phyloP scores from a whole-genome alignment of 1,140 invertebrate genomes.

The Geopemphigus sp. region DNA sequence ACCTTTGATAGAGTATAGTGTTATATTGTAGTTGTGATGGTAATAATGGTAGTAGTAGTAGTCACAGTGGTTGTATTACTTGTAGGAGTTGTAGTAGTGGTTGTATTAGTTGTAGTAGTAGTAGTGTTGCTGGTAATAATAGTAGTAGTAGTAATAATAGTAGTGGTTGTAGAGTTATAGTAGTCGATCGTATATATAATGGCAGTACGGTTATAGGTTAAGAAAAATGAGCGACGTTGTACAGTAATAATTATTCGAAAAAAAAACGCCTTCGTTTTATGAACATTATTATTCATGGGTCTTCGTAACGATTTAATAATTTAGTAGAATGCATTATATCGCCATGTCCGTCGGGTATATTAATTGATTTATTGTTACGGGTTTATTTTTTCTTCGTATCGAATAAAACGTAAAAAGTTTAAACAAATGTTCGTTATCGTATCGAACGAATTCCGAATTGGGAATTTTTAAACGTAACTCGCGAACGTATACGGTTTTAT shows the following conservation, averaged over 20 bases:
- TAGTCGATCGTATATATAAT: not conserved
- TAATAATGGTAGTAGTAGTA: not conserved
- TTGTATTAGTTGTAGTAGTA: not conserved
- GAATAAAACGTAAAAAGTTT: not conserved
- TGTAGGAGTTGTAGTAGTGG: not conserved
- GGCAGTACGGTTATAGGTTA: not conserved
- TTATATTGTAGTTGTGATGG: not conserved
- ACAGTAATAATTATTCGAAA: not conserved
- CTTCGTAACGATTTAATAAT: not conserved
- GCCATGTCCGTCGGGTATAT: too few relatives aligned
- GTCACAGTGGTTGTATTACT: not conserved
- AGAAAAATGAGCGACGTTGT: not conserved
- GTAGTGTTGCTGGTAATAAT: not conserved
- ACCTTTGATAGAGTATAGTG: not conserved
- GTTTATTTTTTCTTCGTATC: not conserved
- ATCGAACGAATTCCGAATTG: too few relatives aligned
- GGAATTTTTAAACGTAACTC: too few relatives aligned
- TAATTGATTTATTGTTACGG: not conserved
- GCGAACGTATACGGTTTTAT: too few relatives aligned
- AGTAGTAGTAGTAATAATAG: not conserved
- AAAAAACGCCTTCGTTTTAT: not conserved
- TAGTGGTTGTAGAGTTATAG: not conserved
- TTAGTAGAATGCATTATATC: too few relatives aligned
- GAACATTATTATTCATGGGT: not conserved
- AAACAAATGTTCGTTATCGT: too few relatives aligned